These are phyloP conservation scores for Myotis lucifugus DNA, from an alignment of 2,113 vertebrate genomes.

Conservation along the genomic window DNA sequence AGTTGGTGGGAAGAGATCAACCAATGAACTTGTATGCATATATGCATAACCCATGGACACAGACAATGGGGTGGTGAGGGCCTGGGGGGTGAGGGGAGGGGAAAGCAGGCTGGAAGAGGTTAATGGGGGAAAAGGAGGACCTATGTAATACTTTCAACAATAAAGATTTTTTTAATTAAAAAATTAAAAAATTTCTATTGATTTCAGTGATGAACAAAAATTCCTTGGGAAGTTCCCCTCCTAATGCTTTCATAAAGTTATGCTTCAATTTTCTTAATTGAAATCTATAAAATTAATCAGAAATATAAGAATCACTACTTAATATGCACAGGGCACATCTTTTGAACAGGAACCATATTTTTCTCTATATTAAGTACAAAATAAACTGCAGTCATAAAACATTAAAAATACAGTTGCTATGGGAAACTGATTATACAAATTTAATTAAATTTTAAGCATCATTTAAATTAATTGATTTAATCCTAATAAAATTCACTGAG, in stretches of 20 bases:
- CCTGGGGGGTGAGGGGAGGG: no score
- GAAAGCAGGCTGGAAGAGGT: no score
- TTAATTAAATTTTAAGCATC: slow-evolving; percentile 40
- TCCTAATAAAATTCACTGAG: background rate
- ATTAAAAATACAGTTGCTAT: background rate
- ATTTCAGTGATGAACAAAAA: background rate
- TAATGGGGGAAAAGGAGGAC: no score
- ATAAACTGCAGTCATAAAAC: background rate
- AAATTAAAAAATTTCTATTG: background rate
- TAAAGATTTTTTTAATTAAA: no score
- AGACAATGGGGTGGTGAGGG: no score
- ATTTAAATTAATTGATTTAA: background rate
- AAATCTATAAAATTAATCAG: slow-evolving; percentile 29
- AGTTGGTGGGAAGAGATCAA: background rate
- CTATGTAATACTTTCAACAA: no score
- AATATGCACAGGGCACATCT: background rate
- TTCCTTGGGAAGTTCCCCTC: background rate
- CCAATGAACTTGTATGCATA: no score
- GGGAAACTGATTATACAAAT: background rate
- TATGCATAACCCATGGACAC: no score
- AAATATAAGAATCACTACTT: slow-evolving; percentile 19
- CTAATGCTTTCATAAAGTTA: background rate
- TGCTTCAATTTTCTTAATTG: background rate
- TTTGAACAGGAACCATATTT: background rate
- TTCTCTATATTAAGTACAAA: background rate